Evolutionary conservation across 1,140 invertebrate species (phyloP).

Genomic region (Drosophila equinoxialis): DNA sequence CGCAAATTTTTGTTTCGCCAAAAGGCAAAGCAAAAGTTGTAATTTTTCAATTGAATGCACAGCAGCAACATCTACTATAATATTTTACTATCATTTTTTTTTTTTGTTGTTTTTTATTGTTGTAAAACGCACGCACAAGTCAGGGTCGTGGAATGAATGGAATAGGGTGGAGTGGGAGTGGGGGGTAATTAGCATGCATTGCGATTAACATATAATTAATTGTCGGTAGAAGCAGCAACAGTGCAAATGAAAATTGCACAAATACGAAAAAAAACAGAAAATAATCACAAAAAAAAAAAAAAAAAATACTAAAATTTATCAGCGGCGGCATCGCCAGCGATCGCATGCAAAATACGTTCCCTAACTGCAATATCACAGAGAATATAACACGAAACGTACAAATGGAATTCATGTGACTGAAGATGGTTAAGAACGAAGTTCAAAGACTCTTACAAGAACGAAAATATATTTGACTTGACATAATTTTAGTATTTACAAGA

Average conservation of each 20-base stretch:
- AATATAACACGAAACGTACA: slow-evolving; percentile 39
- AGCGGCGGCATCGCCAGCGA: slow-evolving; percentile 58
- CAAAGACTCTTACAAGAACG: slow-evolving; percentile 21
- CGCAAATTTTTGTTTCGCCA: slow-evolving; percentile 63
- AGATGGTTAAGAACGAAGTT: background rate
- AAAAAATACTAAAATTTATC: slow-evolving; percentile 30
- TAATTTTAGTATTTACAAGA: too few species aligned
- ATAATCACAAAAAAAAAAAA: slow-evolving; percentile 35
- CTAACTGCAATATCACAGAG: slow-evolving; percentile 46
- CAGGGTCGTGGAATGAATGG: slow-evolving; percentile 57
- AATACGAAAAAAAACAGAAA: slow-evolving; percentile 17
- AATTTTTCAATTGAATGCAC: slow-evolving; percentile 80
- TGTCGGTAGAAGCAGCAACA: slow-evolving; percentile 55
- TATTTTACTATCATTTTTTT: slow-evolving; percentile 16
- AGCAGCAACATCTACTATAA: slow-evolving; percentile 37
- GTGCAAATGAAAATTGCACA: slow-evolving; percentile 63
- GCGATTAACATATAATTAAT: slow-evolving; percentile 82
- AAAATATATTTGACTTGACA: too few species aligned
- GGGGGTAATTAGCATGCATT: slow-evolving; percentile 77
- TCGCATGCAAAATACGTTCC: slow-evolving; percentile 77
- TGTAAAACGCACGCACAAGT: slow-evolving; percentile 69
- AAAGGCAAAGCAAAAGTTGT: slow-evolving; percentile 61
- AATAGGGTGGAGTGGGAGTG: slow-evolving; percentile 23
- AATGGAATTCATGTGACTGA: slow-evolving; percentile 7
- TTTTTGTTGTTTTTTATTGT: slow-evolving; percentile 32